Base-by-base conservation (phyloP, 1,140 invertebrate species). In the Heliconius himera region DNA sequence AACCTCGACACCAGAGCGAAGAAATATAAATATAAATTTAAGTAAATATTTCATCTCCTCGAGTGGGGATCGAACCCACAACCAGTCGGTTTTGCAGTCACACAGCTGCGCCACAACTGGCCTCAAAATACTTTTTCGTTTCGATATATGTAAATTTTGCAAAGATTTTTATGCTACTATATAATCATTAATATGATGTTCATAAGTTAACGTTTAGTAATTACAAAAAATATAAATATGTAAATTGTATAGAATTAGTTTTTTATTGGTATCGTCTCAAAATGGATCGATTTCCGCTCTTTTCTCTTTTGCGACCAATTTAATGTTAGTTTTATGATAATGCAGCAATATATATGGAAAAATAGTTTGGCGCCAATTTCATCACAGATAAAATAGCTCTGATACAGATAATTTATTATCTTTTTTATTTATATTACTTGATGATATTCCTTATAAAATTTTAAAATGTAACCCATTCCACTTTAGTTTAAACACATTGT, bases 321-420 rank as follows among this genome's bases (percentile, higher is more conserved):
- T 79, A 56, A 79, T n/a, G n/a, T 66, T 26, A 46, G 16, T 74
- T 77, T 81, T 81, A 77, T 80, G 79, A 73, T 74, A 81, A 76
- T 76, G 41, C 26, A 46, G 74, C 74, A 76, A 78, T 73, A 71
- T n/a, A 49, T 22, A n/a, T 33, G 38, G 22, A 78, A 51, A 8
- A 73, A 22, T 33, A 36, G 18, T 76, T 76, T 66, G 54, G 56
- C 74, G 74, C 13, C 74, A 70, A 46, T 76, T 70, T 70, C 33
- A 20, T 8, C 18, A 33, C 49, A 51, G 70, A 36, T 72, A 72
- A 72, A 72, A 38, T 38, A 72, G 70, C 36, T 72, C 22, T 38
- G 33, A 72, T 41, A n/a, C 16, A 72, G 29, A 72, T 36, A 72
- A 72, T 41, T 72, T 36, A 38, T 72, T 36, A 72, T 72, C 41